Evolutionary conservation across 2,113 vertebrate genomes (phyloP), one percentile per base, ranked within the genome.

Genomic region (Dinomys branickii): DNA sequence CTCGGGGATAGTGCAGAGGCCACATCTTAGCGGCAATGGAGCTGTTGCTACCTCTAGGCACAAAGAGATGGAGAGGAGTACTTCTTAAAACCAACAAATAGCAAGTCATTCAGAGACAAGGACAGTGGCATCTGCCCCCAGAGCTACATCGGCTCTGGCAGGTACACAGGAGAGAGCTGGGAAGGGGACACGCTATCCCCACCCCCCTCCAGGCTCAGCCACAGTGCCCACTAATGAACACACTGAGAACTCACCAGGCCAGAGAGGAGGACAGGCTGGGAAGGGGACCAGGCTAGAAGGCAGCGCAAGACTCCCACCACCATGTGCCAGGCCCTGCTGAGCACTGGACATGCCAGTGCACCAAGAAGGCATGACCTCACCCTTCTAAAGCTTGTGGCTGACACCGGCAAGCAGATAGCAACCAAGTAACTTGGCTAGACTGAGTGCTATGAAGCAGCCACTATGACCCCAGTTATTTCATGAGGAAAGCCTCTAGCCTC

Each of bases 221-320:
- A 47, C 50, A n/a, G 2, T 4, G 11, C 50, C 63, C 19, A 2
- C 19, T 41, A 30, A 7, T 10, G 52, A 38, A 11, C 33, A 8
- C 14, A 1, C 3, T 58, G 81, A 38, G 26, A 75, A 47, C 35
- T 8, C 52, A 7, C 20, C 28, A 52, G 38, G 52, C 82, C 50
- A 14, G 56, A 61, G 47, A 26, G 78, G 59, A 30, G 38, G 75
- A 44, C 47, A 38, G 47, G 22, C 16, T 28, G 24, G 59, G 8
- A 7, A 0, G 10, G 8, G 22, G 26, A 26, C 14, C 7, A 10
- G 28, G 24, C 47, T 1, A 4, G 35, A 22, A 17, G 4, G 7
- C 24, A 7, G 14, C 7, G 0, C 47, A 38, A 22, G 75, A 33
- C 12, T 38, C 58, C 17, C 52, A 47, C 77, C 12, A 4, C 75